Conservation (phyloP, 1,140 invertebrate genomes). For the Mylabris phalerata region DNA sequence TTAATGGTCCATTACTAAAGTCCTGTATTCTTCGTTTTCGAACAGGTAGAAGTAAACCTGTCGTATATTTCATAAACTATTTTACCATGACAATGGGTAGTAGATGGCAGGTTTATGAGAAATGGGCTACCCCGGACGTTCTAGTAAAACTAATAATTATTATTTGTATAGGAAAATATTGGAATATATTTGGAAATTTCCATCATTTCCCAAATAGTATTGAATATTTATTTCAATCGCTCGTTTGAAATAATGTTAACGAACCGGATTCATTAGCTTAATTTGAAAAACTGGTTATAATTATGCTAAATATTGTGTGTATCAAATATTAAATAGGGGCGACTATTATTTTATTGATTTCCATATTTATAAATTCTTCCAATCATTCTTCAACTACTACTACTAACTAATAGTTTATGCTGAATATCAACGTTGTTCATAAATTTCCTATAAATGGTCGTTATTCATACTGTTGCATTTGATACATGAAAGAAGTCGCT, state of each 20-base stretch:
- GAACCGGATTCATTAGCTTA: conserved; percentile 27
- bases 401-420: no score
- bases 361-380: no score
- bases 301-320: conserved; percentile 17
- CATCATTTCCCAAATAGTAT: conserved; percentile 8
- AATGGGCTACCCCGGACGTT: conserved; percentile 1
- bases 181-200: neutral
- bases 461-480: no score
- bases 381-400: no score
- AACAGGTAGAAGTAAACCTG: conserved; percentile 14
- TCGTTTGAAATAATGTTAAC: conserved; percentile 23
- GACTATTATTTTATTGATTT: no score
- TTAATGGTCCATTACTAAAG: no score
- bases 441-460: no score
- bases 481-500: no score
- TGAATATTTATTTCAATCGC: conserved; percentile 18
- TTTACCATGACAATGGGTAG: conserved; percentile 10
- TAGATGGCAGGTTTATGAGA: conserved; percentile 4
- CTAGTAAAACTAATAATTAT: conserved; percentile 1
- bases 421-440: no score
- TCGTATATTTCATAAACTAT: conserved; percentile 11
- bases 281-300: conserved; percentile 19
- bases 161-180: neutral
- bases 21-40: no score
- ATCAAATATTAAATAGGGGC: no score